These are phyloP conservation scores for Sebastes cheni DNA, from an alignment of 2,797 vertebrate genomes.

Conservation along the genomic window DNA sequence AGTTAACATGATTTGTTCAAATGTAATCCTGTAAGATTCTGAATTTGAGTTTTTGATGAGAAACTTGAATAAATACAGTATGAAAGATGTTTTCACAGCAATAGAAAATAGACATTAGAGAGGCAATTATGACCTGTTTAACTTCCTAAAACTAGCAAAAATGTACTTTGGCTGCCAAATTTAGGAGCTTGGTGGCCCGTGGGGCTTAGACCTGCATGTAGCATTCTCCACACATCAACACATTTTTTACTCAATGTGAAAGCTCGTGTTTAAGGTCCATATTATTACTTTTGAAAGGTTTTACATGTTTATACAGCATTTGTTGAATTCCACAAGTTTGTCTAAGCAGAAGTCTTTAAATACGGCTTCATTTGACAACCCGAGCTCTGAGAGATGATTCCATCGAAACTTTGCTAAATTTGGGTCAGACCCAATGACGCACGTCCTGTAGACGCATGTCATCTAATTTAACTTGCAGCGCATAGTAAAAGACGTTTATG, in stretches of 20 bases:
- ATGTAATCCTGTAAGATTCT: too few relatives aligned
- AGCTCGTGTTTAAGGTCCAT: not conserved
- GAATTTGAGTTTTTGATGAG: too few relatives aligned
- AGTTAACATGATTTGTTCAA: too few relatives aligned
- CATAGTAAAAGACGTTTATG: conserved; percentile 45
- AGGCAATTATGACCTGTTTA: too few relatives aligned
- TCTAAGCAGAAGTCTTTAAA: not conserved
- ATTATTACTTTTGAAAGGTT: not conserved
- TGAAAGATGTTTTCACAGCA: too few relatives aligned
- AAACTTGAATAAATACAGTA: too few relatives aligned
- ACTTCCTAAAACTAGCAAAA: too few relatives aligned
- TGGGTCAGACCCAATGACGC: conserved; percentile 38
- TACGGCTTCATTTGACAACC: not conserved
- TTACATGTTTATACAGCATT: not conserved
- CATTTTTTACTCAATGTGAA: not conserved
- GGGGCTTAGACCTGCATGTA: not conserved
- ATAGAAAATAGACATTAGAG: too few relatives aligned
- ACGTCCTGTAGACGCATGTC: conserved; percentile 18
- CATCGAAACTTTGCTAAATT: conserved; percentile 27
- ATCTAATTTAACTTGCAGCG: conserved; percentile 29
- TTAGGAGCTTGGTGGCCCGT: too few relatives aligned
- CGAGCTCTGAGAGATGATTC: conserved; percentile 19
- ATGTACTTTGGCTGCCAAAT: too few relatives aligned
- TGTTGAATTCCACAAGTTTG: not conserved
- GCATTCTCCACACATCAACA: not conserved